These are phyloP conservation scores for Myotis daubentonii DNA, from an alignment of 2,797 vertebrate genomes.

Conservation along the genomic window DNA sequence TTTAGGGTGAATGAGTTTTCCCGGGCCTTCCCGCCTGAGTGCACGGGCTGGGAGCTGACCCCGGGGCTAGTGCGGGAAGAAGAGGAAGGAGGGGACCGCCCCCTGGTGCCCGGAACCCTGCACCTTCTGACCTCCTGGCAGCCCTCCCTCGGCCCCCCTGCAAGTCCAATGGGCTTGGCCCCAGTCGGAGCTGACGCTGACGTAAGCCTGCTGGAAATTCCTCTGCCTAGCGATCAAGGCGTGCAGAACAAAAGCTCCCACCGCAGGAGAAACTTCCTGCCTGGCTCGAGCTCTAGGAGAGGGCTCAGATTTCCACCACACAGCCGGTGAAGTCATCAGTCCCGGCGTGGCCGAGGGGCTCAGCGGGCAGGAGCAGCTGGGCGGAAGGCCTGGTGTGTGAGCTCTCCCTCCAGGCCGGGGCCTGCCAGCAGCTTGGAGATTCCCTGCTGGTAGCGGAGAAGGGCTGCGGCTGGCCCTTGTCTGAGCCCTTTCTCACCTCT, in stretches of 20 bases:
- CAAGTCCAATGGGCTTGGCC: neutral
- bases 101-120: neutral
- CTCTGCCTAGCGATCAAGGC: slow-evolving; percentile 38
- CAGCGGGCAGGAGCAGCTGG: neutral
- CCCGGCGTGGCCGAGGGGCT: neutral
- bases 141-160: neutral
- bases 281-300: slow-evolving; percentile 2
- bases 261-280: slow-evolving; percentile 71
- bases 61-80: neutral
- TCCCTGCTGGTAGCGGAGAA: neutral
- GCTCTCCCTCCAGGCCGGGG: neutral
- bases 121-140: neutral
- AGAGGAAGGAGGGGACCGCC: neutral
- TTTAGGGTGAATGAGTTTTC: neutral
- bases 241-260: slow-evolving; percentile 74
- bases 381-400: neutral
- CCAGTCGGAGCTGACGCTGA: slow-evolving; percentile 45
- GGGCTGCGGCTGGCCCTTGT: neutral
- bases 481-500: neutral
- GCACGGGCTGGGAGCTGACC: neutral
- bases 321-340: slow-evolving; percentile 62
- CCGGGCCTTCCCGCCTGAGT: neutral
- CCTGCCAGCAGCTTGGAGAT: neutral
- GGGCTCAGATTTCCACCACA: slow-evolving; percentile 65
- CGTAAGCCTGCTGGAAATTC: slow-evolving; percentile 70